Evolutionary conservation across 2,888 invertebrate species (phyloP), one percentile per base, ranked within the genome.

Genomic region (Dicyrtoma fusca): DNA sequence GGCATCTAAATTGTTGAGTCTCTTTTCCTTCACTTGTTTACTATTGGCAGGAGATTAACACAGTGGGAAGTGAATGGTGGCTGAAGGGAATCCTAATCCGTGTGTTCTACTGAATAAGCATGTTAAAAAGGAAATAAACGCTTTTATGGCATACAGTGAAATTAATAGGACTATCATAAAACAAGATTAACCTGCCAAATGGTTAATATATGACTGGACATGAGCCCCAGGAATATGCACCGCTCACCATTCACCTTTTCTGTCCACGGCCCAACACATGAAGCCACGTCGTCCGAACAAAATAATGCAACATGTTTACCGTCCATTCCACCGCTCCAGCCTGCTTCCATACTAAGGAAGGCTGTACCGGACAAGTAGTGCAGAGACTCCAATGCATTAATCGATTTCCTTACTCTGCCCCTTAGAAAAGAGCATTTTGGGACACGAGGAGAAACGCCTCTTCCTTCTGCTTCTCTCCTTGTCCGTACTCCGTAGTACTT

Each of bases 161-260:
- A 73, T 77, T 73, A 72, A 71, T 73, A 71, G 59, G 73, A 74
- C 74, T 75, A 73, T 77, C 77, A 77, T 77, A 77, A 77, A 77
- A 77, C 73, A 71, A 77, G 77, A 77, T 77, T 77, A 77, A 75
- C 75, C 77, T 77, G 77, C 75, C 77, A 77, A 74, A 77, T 69
- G 72, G 66, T 72, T 74, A 77, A 77, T 77, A 74, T 77, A 77
- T 77, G 73, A 71, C 75, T 53, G 69, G 71, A 69, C 64, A 66
- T 71, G 73, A 75, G 68, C 72, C 72, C 62, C 11, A 34, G 26
- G 55, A 69, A 73, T 59, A 73, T 63, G 63, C 64, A 53, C 26
- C 13, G 4, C 26, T 25, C 23, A 19, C 26, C 44, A 47, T 63
- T 17, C n/a, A n/a, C 14, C n/a, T n/a, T n/a, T n/a, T 25, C 14